phyloP scores from a whole-genome alignment of 2,113 vertebrate species.

The Ceyx melanurus region DNA sequence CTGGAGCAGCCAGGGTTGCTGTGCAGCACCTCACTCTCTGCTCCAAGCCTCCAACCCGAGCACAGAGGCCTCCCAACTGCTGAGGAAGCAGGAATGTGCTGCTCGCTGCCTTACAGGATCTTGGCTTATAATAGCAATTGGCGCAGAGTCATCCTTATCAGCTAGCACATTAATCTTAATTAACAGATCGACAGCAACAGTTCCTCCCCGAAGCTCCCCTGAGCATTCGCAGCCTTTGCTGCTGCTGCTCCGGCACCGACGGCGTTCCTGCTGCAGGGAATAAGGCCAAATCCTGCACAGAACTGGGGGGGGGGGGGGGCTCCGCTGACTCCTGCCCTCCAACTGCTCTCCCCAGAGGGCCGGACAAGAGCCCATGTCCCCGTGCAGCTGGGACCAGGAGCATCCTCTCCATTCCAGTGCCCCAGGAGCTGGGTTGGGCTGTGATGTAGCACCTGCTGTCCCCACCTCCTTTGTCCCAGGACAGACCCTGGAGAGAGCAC shows the following conservation, averaged over 20 bases:
- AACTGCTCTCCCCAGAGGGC: accelerated
- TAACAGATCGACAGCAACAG: conserved; percentile 65
- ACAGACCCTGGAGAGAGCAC: neutral
- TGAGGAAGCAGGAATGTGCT: conserved; percentile 21
- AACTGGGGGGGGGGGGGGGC: neutral
- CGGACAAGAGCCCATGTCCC: neutral
- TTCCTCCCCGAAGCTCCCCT: conserved; percentile 54
- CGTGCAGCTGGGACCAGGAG: accelerated
- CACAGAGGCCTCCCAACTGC: neutral
- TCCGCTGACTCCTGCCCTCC: neutral
- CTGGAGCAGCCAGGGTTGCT: accelerated
- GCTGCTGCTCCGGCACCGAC: neutral
- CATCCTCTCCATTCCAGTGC: neutral
- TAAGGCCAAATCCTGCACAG: neutral
- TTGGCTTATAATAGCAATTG: conserved; percentile 28
- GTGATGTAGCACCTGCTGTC: accelerated
- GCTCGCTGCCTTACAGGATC: conserved; percentile 15
- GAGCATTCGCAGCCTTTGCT: conserved; percentile 33
- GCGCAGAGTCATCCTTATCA: conserved; percentile 68
- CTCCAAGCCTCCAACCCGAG: neutral
- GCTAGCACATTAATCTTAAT: conserved; percentile 71
- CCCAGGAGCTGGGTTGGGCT: neutral
- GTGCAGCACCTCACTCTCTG: neutral
- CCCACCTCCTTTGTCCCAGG: accelerated
- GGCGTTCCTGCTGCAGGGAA: accelerated